Percentiles rank a stretch among this genome's conserved stretches.
Conservation (phyloP, 1,140 invertebrate genomes). For the Branchinecta lynchi region DNA sequence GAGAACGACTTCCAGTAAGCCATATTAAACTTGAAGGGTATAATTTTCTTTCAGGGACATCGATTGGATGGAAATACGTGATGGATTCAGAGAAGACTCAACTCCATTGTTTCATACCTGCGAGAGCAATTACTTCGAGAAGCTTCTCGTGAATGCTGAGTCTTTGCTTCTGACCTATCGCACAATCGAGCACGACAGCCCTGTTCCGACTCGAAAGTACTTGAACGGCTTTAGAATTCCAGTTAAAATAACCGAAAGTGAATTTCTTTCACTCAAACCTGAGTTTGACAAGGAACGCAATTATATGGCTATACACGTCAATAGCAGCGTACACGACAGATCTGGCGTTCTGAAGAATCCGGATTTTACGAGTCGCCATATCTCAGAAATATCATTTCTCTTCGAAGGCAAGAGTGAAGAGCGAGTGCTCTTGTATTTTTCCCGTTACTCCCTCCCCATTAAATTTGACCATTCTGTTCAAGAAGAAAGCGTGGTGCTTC, state of each 20-base stretch:
- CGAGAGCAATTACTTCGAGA: neutral
- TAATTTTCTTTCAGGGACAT: neutral
- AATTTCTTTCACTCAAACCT: neutral
- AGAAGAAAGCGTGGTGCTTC: neutral
- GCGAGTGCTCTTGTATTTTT: neutral
- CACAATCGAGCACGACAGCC: neutral
- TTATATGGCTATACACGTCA: neutral
- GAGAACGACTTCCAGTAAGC: no score
- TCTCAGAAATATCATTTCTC: neutral
- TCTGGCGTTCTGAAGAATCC: neutral
- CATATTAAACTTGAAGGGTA: no score
- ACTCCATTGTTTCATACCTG: neutral
- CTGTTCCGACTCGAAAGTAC: neutral
- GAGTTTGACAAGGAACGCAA: neutral
- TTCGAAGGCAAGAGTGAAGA: neutral
- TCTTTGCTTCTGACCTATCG: neutral
- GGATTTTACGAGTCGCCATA: neutral
- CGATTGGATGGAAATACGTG: slow-evolving; percentile 3
- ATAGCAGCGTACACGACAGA: neutral
- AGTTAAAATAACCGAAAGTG: neutral
- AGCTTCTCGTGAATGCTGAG: neutral
- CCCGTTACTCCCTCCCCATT: neutral
- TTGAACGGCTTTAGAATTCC: neutral
- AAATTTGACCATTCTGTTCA: neutral
- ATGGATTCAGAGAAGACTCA: neutral